These are phyloP conservation scores for Phragmatobia fuliginosa DNA, from an alignment of 2,888 invertebrate species.

Conservation along the genomic window DNA sequence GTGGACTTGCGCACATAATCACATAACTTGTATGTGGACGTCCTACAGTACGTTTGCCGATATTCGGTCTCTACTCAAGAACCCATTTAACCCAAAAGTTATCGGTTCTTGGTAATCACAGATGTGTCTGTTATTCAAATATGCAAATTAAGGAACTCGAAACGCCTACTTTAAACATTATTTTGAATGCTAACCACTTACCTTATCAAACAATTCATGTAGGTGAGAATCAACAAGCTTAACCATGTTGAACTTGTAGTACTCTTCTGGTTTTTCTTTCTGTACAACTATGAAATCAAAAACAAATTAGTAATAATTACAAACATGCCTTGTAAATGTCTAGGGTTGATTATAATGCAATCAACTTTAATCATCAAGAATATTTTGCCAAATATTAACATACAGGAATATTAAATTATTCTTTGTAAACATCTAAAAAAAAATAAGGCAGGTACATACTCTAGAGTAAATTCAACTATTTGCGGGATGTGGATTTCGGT, in stretches of 20 bases:
- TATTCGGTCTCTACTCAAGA: too few relatives aligned
- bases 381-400: too few relatives aligned
- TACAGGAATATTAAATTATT: neutral
- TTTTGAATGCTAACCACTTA: neutral
- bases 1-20: too few relatives aligned
- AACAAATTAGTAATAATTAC: neutral
- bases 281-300: neutral
- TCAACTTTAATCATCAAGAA: neutral
- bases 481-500: too few relatives aligned
- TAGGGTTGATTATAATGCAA: neutral
- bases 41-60: too few relatives aligned
- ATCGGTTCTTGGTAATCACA: too few relatives aligned
- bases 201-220: conserved; percentile 13
- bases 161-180: neutral
- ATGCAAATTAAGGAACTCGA: too few relatives aligned
- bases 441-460: neutral
- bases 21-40: too few relatives aligned
- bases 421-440: neutral
- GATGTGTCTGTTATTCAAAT: too few relatives aligned
- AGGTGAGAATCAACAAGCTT: conserved; percentile 16
- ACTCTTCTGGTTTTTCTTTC: neutral
- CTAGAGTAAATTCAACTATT: neutral
- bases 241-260: neutral
- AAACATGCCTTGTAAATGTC: neutral
- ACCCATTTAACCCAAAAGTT: too few relatives aligned